Conservation (phyloP, 2,888 invertebrate species). For the Drosophila borborema region DNA sequence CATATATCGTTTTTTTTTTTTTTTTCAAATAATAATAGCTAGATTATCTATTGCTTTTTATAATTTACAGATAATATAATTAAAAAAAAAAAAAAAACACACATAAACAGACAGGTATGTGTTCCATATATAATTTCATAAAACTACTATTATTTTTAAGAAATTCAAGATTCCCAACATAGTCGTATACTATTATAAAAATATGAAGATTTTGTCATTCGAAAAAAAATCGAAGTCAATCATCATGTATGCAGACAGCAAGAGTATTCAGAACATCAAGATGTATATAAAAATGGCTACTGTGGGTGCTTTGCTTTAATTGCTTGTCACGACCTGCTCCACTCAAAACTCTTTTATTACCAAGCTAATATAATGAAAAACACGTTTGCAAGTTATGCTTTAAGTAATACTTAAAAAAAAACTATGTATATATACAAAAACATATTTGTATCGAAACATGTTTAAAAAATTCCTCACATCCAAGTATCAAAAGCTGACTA, state of each 20-base stretch:
- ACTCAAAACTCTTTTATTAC: constrained; percentile 1
- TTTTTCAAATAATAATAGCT: neutral
- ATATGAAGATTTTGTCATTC: too few species aligned
- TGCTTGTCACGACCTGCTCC: constrained; percentile 12
- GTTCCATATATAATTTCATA: too few species aligned
- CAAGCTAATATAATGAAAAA: constrained; percentile 22
- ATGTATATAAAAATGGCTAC: constrained; percentile 7
- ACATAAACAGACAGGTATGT: too few species aligned
- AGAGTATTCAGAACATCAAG: constrained; percentile 19
- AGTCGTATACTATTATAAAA: too few species aligned
- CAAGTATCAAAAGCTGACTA: constrained; percentile 84
- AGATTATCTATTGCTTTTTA: neutral
- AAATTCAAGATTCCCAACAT: too few species aligned
- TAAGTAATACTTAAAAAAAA: constrained; percentile 26
- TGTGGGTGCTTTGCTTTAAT: constrained; percentile 45
- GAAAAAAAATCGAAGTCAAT: too few species aligned
- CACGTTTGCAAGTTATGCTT: constrained; percentile 33
- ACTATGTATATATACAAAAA: constrained; percentile 18
- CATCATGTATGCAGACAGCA: constrained; percentile 22
- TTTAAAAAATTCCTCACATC: constrained; percentile 76
- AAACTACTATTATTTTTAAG: too few species aligned
- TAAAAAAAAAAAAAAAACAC: too few species aligned
- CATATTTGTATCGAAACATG: constrained; percentile 17
- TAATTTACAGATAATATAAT: neutral
- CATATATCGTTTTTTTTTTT: too few species aligned